A percentile compares a stretch with the other conserved stretches of the same genome.
Conservation (phyloP, 1,140 invertebrate genomes). For the Drosophila nebulosa region DNA sequence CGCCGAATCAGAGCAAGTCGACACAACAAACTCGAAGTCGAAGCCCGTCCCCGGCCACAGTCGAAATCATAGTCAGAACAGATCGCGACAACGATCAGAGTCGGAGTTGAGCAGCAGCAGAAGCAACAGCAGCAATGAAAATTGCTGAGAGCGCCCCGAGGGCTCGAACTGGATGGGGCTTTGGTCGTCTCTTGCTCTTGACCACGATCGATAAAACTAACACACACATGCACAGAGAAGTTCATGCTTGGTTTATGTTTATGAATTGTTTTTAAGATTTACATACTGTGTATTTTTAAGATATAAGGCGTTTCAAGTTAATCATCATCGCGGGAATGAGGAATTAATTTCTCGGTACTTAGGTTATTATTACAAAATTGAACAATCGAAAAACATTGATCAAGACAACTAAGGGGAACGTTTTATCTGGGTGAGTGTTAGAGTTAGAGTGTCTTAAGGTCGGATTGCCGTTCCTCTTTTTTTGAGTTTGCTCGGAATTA, state of each 20-base stretch:
- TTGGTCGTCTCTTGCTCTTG: conserved; percentile 55
- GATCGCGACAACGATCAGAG: conserved; percentile 70
- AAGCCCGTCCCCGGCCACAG: conserved; percentile 36
- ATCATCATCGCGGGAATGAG: background rate
- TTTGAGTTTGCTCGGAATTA: conserved; percentile 44
- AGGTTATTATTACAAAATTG: too few relatives aligned
- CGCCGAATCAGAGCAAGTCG: conserved; percentile 22
- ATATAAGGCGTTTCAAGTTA: background rate
- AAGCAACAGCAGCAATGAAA: conserved; percentile 61
- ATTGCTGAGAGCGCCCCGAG: conserved; percentile 79
- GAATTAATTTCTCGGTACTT: background rate
- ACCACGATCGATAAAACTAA: conserved; percentile 72
- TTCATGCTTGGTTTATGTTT: conserved; percentile 50
- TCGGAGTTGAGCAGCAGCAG: conserved; percentile 11
- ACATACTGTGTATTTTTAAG: background rate
- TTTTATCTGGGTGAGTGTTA: too few relatives aligned
- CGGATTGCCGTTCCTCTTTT: too few relatives aligned
- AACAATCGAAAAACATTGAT: too few relatives aligned
- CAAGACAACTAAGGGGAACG: too few relatives aligned
- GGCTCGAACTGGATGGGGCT: conserved; percentile 64
- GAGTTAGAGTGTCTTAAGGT: too few relatives aligned
- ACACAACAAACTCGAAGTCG: too few relatives aligned
- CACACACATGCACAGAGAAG: conserved; percentile 19
- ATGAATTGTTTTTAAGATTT: conserved; percentile 66
- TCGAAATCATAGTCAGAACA: conserved; percentile 63